A percentile compares a stretch with the other conserved stretches of the same genome.
Evolutionary conservation across 2,113 vertebrate genomes (phyloP).

Genomic region (Dasyurus viverrinus): DNA sequence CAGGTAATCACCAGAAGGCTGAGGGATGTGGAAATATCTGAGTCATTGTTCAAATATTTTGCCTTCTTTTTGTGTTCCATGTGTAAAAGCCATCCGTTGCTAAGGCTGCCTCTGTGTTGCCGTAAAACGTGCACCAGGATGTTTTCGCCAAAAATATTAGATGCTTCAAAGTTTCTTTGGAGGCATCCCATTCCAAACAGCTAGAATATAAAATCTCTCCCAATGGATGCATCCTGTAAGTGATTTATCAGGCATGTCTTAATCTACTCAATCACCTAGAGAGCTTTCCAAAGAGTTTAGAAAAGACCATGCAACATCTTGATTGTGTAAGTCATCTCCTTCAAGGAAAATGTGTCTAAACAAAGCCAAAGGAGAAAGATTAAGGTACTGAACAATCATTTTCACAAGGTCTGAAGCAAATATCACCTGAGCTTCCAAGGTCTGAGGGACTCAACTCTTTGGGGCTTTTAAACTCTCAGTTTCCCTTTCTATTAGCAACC

Average conservation of each 20-base stretch:
- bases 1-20: conserved; percentile 68
- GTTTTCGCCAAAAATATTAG: conserved; percentile 74
- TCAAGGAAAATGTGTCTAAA: conserved; percentile 54
- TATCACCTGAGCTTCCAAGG: not conserved
- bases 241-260: conserved; percentile 68
- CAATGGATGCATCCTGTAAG: conserved; percentile 63
- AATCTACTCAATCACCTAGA: conserved; percentile 72
- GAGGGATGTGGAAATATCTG: conserved; percentile 74
- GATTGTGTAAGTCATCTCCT: conserved; percentile 59
- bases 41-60: conserved; percentile 77
- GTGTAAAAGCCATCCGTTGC: conserved; percentile 79
- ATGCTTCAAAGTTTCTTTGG: conserved; percentile 74
- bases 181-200: conserved; percentile 69
- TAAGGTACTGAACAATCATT: conserved; percentile 63
- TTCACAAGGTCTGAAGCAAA: conserved; percentile 48
- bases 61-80: conserved; percentile 69
- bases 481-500: conserved; percentile 44
- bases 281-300: conserved; percentile 25
- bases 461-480: conserved; percentile 1
- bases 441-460: conserved; percentile 2
- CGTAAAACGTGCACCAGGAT: conserved; percentile 73
- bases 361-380: conserved; percentile 59
- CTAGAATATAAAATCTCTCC: conserved; percentile 66
- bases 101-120: conserved; percentile 73
- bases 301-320: conserved; percentile 66